These are phyloP conservation scores for Drosophila ustulata DNA, from an alignment of 2,888 invertebrate genomes.

Conservation along the genomic window DNA sequence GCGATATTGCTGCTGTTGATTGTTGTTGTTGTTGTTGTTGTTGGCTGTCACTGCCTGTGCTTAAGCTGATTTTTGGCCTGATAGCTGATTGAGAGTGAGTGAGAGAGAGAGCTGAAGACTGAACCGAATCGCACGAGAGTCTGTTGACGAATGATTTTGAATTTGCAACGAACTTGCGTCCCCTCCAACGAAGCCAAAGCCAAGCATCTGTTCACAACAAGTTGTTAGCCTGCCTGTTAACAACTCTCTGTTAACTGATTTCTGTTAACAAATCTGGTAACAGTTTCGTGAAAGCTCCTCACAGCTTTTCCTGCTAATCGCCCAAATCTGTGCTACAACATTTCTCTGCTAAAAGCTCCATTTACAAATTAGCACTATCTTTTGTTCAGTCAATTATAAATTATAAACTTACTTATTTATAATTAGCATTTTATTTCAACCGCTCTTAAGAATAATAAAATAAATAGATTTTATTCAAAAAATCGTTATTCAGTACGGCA, in stretches of 20 bases:
- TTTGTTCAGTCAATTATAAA: background rate
- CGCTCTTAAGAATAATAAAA: background rate
- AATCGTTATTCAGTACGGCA: background rate
- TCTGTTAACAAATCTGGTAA: background rate
- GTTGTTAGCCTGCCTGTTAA: conserved; percentile 21
- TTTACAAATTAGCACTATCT: background rate
- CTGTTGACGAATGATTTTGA: conserved; percentile 70
- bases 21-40: conserved; percentile 33
- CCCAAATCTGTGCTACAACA: background rate
- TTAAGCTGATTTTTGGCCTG: conserved; percentile 25
- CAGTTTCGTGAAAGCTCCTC: conserved; percentile 10
- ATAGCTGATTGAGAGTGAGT: background rate
- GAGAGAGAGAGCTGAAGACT: conserved; percentile 39
- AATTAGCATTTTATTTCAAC: background rate
- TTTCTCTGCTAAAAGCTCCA: background rate
- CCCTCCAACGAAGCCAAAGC: background rate
- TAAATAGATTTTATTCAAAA: background rate
- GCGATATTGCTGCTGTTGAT: conserved; percentile 13
- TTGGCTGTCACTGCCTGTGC: conserved; percentile 30
- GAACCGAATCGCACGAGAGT: conserved; percentile 72
- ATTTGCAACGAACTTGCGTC: conserved; percentile 39
- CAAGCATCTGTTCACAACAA: conserved; percentile 42
- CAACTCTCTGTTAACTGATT: too few species aligned
- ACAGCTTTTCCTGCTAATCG: conserved; percentile 1
- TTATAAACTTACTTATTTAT: too few species aligned